These are phyloP conservation scores for Planiliza haematocheilus DNA, from an alignment of 2,113 vertebrate genomes.

Conservation along the genomic window DNA sequence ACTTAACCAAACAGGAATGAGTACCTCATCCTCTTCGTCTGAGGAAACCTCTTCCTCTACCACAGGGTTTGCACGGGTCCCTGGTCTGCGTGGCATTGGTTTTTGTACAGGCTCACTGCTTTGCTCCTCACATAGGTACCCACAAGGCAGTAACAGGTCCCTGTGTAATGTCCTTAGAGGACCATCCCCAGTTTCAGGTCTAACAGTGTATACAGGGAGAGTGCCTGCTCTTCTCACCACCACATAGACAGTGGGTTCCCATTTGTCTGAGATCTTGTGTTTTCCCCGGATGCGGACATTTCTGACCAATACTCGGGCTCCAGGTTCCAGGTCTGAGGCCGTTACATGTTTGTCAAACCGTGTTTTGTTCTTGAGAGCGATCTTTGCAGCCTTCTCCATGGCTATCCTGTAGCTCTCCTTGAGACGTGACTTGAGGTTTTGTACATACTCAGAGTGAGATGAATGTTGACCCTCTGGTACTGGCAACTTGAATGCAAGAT, in stretches of 20 bases:
- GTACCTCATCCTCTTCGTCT: too few species aligned
- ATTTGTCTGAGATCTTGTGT: conserved; percentile 11
- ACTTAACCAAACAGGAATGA: too few species aligned
- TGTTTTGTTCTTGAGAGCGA: not conserved
- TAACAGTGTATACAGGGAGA: not conserved
- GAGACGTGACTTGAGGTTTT: not conserved
- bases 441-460: not conserved
- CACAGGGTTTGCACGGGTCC: not conserved
- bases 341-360: not conserved
- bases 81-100: not conserved
- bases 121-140: not conserved
- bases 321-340: not conserved
- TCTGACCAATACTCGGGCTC: not conserved
- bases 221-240: not conserved
- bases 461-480: not conserved
- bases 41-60: too few species aligned
- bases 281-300: not conserved
- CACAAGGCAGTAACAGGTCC: not conserved
- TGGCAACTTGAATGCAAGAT: not conserved
- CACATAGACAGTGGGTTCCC: not conserved
- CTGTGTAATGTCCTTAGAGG: not conserved
- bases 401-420: conserved; percentile 19
- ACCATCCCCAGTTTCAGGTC: not conserved
- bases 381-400: not conserved
- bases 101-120: not conserved